A percentile compares a stretch with the other conserved stretches of the same genome.
Evolutionary conservation across 2,797 vertebrate genomes (phyloP).

Genomic region (Poecilia velifera): DNA sequence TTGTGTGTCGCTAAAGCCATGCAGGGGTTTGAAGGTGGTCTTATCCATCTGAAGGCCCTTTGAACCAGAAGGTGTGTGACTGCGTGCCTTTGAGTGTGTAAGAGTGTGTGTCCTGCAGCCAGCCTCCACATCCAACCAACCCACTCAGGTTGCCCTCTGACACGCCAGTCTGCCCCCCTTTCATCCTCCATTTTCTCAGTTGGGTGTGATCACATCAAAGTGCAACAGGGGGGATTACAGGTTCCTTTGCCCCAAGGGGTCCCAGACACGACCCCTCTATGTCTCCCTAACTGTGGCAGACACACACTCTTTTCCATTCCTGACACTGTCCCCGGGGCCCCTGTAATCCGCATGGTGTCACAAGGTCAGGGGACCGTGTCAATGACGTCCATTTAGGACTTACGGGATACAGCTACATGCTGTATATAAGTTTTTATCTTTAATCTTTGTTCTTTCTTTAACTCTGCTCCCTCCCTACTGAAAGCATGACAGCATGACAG

Average conservation of each 20-base stretch:
- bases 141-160: conserved; percentile 26
- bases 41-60: conserved; percentile 55
- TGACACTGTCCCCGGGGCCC: conserved; percentile 42
- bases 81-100: conserved; percentile 45
- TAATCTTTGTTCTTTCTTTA: neutral
- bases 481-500: too few relatives aligned
- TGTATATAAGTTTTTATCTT: neutral
- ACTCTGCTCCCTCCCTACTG: neutral
- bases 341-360: conserved; percentile 60
- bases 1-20: conserved; percentile 35
- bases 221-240: conserved; percentile 68
- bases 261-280: conserved; percentile 39
- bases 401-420: conserved; percentile 31
- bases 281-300: conserved; percentile 39
- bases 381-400: conserved; percentile 38
- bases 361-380: conserved; percentile 54
- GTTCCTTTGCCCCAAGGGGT: conserved; percentile 59
- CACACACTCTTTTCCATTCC: conserved; percentile 26
- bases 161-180: conserved; percentile 26
- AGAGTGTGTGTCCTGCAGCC: conserved; percentile 42
- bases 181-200: conserved; percentile 44
- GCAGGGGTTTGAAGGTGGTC: conserved; percentile 61
- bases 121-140: conserved; percentile 18
- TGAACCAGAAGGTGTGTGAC: conserved; percentile 61
- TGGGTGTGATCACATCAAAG: conserved; percentile 71